phyloP scores from a whole-genome alignment of 2,888 invertebrate genomes.

The Machimus atricapillus region DNA sequence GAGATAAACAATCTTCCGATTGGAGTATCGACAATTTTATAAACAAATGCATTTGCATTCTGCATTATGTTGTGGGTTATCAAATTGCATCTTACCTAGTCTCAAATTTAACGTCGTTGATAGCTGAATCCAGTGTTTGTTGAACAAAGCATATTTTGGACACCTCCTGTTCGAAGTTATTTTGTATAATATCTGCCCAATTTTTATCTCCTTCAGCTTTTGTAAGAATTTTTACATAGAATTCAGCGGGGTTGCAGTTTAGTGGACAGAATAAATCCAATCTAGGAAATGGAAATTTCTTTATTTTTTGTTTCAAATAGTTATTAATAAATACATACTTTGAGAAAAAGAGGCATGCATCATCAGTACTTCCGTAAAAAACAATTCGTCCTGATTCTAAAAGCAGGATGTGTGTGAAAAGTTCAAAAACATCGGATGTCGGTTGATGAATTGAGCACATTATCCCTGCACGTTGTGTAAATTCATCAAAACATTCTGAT shows the following conservation, averaged over 20 bases:
- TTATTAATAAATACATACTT: constrained; percentile 64
- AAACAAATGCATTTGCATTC: too few species aligned
- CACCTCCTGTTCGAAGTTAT: constrained; percentile 44
- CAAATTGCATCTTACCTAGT: background rate
- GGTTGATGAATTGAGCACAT: constrained; percentile 92
- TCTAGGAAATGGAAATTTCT: constrained; percentile 58
- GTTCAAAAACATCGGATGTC: constrained; percentile 81
- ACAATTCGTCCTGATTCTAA: constrained; percentile 80
- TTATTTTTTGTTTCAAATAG: background rate
- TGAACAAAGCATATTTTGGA: background rate
- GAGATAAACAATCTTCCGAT: too few species aligned
- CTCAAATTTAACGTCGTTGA: background rate
- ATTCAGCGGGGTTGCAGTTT: constrained; percentile 87
- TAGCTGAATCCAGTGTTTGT: background rate
- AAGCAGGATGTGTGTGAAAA: constrained; percentile 81
- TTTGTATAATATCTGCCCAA: constrained; percentile 46
- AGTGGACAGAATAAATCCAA: constrained; percentile 72
- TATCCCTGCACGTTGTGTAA: constrained; percentile 68
- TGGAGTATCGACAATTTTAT: too few species aligned
- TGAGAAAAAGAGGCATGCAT: constrained; percentile 73
- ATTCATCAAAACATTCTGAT: background rate
- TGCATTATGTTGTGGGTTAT: too few species aligned
- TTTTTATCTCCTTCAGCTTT: constrained; percentile 63
- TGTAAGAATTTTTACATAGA: constrained; percentile 73
- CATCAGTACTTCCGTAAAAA: constrained; percentile 77